A percentile compares a stretch with the other conserved stretches of the same genome.
Evolutionary conservation across 1,140 invertebrate genomes (phyloP).

Genomic region (Monochamus saltuarius): DNA sequence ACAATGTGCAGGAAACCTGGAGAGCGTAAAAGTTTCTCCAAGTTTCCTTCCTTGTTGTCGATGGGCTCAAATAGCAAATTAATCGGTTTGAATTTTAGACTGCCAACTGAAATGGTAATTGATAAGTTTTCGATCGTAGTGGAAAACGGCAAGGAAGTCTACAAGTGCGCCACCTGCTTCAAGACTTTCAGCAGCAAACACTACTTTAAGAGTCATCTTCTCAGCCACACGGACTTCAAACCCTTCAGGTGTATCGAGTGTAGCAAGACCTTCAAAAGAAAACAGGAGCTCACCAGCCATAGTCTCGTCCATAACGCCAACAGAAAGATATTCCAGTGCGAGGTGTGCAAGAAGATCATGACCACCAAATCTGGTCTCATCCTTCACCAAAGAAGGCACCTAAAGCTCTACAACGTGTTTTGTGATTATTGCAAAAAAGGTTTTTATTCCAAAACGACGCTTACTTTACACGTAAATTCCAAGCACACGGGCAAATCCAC

Average conservation of each 20-base stretch:
- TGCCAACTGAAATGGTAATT: no score
- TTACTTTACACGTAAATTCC: slow-evolving; percentile 34
- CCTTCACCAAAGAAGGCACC: slow-evolving; percentile 63
- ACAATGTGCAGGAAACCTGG: no score
- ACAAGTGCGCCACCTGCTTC: slow-evolving; percentile 24
- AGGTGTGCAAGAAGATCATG: slow-evolving; percentile 60
- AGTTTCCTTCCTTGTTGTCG: no score
- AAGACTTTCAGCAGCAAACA: slow-evolving; percentile 27
- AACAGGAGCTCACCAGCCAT: slow-evolving; percentile 32
- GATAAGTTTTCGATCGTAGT: slow-evolving; percentile 1
- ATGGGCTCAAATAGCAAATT: no score
- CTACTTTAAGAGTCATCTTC: slow-evolving; percentile 26
- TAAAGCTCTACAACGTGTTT: slow-evolving; percentile 51
- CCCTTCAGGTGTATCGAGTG: slow-evolving; percentile 28
- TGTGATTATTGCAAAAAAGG: slow-evolving; percentile 40
- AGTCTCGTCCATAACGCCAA: slow-evolving; percentile 17
- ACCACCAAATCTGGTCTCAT: slow-evolving; percentile 66
- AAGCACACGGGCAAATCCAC: slow-evolving; percentile 36
- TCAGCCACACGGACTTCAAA: slow-evolving; percentile 12
- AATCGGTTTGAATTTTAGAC: no score
- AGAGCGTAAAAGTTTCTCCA: no score
- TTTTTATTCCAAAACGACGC: slow-evolving; percentile 29
- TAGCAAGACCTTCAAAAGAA: slow-evolving; percentile 39
- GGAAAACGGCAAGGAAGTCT: slow-evolving; percentile 15
- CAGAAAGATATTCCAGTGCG: slow-evolving; percentile 41